Evolutionary conservation across 2,888 invertebrate genomes (phyloP).

Genomic region (Gymnosoma rotundatum): DNA sequence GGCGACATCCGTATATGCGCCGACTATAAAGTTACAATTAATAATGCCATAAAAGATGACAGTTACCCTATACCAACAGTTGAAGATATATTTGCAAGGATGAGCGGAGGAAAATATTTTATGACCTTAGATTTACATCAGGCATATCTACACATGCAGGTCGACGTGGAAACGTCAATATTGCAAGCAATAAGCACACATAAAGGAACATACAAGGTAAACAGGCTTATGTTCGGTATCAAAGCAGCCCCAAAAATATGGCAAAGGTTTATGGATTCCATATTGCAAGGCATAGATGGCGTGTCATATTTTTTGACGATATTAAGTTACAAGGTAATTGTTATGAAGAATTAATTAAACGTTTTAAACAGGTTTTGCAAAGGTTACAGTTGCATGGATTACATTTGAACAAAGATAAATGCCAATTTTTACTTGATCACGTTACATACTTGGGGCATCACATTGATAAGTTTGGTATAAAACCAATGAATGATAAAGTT

Average conservation of each 20-base stretch:
- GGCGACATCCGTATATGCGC: slow-evolving; percentile 47
- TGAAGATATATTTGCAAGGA: slow-evolving; percentile 45
- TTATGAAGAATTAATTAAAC: slow-evolving; percentile 9
- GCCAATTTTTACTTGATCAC: slow-evolving; percentile 16
- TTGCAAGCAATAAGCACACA: slow-evolving; percentile 75
- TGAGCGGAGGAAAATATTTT: slow-evolving; percentile 71
- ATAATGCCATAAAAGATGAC: slow-evolving; percentile 33
- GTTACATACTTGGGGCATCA: slow-evolving; percentile 41
- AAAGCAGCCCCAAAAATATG: slow-evolving; percentile 73
- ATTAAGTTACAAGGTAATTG: slow-evolving; percentile 23
- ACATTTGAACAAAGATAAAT: slow-evolving; percentile 29
- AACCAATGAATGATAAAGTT: slow-evolving; percentile 43
- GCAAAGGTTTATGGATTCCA: slow-evolving; percentile 75
- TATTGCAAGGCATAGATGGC: slow-evolving; percentile 71
- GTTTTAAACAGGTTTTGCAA: neutral
- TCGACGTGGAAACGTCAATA: slow-evolving; percentile 72
- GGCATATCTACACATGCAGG: slow-evolving; percentile 75
- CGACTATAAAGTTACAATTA: slow-evolving; percentile 49
- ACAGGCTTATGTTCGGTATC: slow-evolving; percentile 74
- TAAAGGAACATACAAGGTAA: slow-evolving; percentile 58
- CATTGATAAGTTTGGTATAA: slow-evolving; percentile 38
- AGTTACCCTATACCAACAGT: slow-evolving; percentile 50
- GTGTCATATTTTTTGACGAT: slow-evolving; percentile 48
- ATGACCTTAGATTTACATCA: slow-evolving; percentile 18
- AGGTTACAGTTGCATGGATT: neutral